A percentile compares a stretch with the other conserved stretches of the same genome.
These are phyloP conservation scores for Cotesia typhae DNA, from an alignment of 1,140 invertebrate genomes.

Conservation along the genomic window DNA sequence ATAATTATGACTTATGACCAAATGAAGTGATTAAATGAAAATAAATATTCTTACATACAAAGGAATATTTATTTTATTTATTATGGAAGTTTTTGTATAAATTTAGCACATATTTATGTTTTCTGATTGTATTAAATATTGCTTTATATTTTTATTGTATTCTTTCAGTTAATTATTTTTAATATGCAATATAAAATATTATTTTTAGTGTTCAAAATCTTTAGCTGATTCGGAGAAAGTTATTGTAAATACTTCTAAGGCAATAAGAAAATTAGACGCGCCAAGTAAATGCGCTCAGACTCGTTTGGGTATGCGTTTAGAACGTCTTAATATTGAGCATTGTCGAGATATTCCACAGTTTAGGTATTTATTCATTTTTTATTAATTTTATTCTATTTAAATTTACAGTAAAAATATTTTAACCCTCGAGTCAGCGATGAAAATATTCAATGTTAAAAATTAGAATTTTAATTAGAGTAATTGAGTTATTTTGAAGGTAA, in stretches of 20 bases:
- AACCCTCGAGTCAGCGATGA: too few relatives aligned
- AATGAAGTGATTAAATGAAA: too few relatives aligned
- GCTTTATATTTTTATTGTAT: not conserved
- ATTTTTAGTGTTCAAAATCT: slow-evolving; percentile 67
- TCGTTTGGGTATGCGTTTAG: slow-evolving; percentile 73
- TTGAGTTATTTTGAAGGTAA: too few relatives aligned
- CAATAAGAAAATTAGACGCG: slow-evolving; percentile 72
- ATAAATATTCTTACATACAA: not conserved
- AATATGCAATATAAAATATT: slow-evolving; percentile 11
- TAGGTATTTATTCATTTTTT: slow-evolving; percentile 54
- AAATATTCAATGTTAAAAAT: too few relatives aligned
- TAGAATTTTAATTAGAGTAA: too few relatives aligned
- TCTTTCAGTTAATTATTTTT: not conserved
- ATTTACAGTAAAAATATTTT: too few relatives aligned
- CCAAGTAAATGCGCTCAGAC: slow-evolving; percentile 81
- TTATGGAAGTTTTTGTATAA: not conserved
- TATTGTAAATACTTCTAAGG: slow-evolving; percentile 68
- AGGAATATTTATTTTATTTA: too few relatives aligned
- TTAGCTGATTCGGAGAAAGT: slow-evolving; percentile 75
- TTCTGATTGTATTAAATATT: not conserved
- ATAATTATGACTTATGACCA: too few relatives aligned
- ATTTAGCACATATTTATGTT: slow-evolving; percentile 3
- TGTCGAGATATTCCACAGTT: slow-evolving; percentile 74
- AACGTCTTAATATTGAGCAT: slow-evolving; percentile 72
- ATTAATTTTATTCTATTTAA: too few relatives aligned